Conservation (phyloP, 2,888 invertebrate species). For the Synergus gifuensis region DNA sequence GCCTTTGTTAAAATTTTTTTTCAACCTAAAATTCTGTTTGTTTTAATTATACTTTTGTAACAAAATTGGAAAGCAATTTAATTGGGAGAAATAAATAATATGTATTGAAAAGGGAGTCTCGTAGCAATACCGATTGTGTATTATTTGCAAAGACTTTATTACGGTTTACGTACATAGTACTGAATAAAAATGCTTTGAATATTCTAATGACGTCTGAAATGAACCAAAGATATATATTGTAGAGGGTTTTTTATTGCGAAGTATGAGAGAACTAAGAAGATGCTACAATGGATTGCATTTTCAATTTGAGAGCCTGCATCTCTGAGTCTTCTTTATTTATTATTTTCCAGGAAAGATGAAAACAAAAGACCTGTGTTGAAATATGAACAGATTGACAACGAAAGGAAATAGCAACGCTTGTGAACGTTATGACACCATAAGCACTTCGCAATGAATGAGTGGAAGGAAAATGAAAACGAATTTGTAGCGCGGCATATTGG, state of each 20-base stretch:
- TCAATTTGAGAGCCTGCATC: neutral
- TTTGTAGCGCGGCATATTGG: slow-evolving; percentile 31
- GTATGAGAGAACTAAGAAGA: neutral
- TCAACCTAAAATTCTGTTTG: too few species aligned
- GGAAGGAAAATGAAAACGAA: slow-evolving; percentile 32
- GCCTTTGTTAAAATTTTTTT: too few species aligned
- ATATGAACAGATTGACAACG: slow-evolving; percentile 32
- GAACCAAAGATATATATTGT: neutral
- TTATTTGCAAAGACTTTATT: neutral
- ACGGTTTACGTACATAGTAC: neutral
- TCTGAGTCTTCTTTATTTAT: neutral
- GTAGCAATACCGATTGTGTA: neutral
- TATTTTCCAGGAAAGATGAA: neutral
- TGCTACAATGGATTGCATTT: neutral
- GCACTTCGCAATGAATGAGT: slow-evolving; percentile 5
- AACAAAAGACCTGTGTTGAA: slow-evolving; percentile 22
- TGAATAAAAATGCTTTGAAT: neutral
- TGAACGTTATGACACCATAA: slow-evolving; percentile 13
- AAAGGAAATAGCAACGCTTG: neutral
- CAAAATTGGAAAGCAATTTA: too few species aligned
- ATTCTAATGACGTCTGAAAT: neutral
- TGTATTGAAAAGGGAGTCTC: neutral
- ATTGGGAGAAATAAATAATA: too few species aligned
- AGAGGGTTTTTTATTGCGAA: neutral
- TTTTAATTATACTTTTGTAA: too few species aligned